phyloP scores from a whole-genome alignment of 2,113 vertebrate species.

The Myanophis thanlyinensis region DNA sequence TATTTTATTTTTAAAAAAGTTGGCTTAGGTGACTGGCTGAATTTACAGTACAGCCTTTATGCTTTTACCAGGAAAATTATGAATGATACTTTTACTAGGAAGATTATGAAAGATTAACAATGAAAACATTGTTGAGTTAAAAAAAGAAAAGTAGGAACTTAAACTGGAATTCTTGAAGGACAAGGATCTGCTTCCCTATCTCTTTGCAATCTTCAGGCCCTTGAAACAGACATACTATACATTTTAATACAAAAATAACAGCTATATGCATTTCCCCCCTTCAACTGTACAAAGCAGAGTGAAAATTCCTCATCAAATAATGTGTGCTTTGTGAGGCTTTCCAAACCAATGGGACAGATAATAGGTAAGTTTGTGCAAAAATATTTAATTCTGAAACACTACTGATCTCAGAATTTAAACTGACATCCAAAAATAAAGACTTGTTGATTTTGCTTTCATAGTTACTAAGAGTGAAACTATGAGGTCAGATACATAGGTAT shows the following conservation, averaged over 20 bases:
- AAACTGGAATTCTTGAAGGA: background rate
- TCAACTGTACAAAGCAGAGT: background rate
- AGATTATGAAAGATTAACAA: background rate
- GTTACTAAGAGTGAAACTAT: slow-evolving; percentile 33
- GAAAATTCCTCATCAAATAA: slow-evolving; percentile 10
- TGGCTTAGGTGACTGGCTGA: background rate
- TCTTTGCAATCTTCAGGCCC: background rate
- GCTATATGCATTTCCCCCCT: background rate
- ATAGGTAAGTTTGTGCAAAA: slow-evolving; percentile 14
- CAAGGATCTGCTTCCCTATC: background rate
- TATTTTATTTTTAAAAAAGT: too few relatives aligned
- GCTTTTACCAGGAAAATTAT: too few relatives aligned
- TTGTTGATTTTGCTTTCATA: slow-evolving; percentile 22
- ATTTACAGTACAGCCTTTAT: background rate
- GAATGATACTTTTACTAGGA: background rate
- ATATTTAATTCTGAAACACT: background rate
- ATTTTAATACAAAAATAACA: background rate
- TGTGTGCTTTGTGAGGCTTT: slow-evolving; percentile 1
- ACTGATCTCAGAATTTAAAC: background rate
- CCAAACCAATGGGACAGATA: slow-evolving; percentile 3
- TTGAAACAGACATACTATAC: background rate
- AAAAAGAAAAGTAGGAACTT: background rate
- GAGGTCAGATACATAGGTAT: slow-evolving; percentile 36
- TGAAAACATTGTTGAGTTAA: background rate
- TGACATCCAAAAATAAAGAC: slow-evolving; percentile 30